Percentiles rank a stretch among this genome's conserved stretches.
Evolutionary conservation across 2,113 vertebrate species (phyloP).

Genomic region (Lontra canadensis): DNA sequence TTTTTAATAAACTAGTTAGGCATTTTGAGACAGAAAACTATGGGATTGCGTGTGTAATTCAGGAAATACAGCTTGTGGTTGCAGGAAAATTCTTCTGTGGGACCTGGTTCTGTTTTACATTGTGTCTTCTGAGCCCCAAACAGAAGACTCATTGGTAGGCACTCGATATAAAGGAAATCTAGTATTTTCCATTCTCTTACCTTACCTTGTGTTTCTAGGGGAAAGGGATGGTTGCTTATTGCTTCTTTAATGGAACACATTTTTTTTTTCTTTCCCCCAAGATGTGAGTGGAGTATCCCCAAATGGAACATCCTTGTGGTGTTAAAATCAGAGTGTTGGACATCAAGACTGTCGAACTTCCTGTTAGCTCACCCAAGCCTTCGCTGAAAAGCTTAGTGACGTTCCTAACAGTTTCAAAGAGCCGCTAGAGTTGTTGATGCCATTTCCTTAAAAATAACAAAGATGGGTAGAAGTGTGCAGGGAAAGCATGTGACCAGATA

Average conservation of each 20-base stretch:
- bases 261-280: neutral
- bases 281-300: neutral
- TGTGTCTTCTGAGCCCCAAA: neutral
- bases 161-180: neutral
- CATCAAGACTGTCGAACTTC: neutral
- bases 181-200: neutral
- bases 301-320: neutral
- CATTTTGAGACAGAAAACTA: neutral
- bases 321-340: neutral
- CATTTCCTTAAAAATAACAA: neutral
- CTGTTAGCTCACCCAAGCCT: neutral
- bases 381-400: neutral
- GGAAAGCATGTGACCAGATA: neutral
- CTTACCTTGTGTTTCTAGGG: neutral
- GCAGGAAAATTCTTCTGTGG: fast-evolving
- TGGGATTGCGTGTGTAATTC: neutral
- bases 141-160: neutral
- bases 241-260: neutral
- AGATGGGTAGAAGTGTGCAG: neutral
- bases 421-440: neutral
- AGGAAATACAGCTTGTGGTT: neutral
- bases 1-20: neutral
- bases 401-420: neutral
- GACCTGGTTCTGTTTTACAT: neutral
- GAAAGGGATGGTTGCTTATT: neutral